phyloP scores from a whole-genome alignment of 1,140 invertebrate species.

The Wiebesia pumilae region DNA sequence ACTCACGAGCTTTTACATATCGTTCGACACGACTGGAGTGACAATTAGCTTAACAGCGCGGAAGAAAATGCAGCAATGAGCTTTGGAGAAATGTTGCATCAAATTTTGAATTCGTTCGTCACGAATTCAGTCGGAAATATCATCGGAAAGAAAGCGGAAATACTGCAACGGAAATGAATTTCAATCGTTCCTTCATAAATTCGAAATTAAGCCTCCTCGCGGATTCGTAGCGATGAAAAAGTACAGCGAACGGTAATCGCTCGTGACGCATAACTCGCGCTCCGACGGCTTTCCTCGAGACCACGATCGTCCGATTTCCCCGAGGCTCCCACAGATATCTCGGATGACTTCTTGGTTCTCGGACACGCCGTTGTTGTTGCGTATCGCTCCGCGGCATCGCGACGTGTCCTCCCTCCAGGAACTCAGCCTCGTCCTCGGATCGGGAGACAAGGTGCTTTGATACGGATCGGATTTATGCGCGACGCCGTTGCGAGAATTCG shows the following conservation, averaged over 20 bases:
- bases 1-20: no score
- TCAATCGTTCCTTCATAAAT: no score
- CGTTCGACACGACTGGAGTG: no score
- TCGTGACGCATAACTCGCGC: not conserved
- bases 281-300: not conserved
- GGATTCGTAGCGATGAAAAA: not conserved
- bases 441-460: conserved; percentile 8
- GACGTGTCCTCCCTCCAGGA: not conserved
- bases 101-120: no score
- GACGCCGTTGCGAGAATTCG: not conserved
- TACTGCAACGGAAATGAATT: no score
- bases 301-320: not conserved
- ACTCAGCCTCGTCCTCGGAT: not conserved
- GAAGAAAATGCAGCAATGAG: no score
- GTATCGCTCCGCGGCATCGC: not conserved
- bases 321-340: not conserved
- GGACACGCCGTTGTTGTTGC: not conserved
- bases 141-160: no score
- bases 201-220: no score
- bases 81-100: no score
- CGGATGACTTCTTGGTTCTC: not conserved
- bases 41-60: no score
- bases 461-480: conserved; percentile 23
- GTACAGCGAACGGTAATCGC: not conserved
- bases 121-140: no score